These are phyloP conservation scores for Helicorthomorpha holstii DNA, from an alignment of 1,140 invertebrate species.

Conservation along the genomic window DNA sequence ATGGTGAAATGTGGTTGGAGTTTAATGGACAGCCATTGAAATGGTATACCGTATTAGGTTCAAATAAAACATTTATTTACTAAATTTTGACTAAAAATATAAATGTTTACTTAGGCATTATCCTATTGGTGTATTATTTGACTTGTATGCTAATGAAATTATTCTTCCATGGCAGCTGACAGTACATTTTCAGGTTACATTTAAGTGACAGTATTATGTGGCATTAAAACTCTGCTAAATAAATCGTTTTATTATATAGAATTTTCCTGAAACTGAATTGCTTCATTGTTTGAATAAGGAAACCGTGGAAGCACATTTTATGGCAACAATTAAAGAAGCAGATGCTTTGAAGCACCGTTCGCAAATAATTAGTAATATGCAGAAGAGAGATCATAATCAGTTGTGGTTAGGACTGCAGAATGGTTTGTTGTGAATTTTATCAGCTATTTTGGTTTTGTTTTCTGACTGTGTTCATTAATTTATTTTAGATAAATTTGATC, in stretches of 20 bases:
- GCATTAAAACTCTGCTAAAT: slow-evolving; percentile 3
- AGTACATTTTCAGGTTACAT: slow-evolving; percentile 55
- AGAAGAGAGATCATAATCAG: slow-evolving; percentile 93
- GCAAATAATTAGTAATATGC: slow-evolving; percentile 83
- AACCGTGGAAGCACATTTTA: slow-evolving; percentile 77
- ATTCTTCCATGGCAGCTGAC: slow-evolving; percentile 81
- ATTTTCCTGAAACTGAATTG: slow-evolving; percentile 32
- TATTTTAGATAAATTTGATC: slow-evolving; percentile 87
- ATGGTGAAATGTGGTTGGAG: slow-evolving; percentile 88
- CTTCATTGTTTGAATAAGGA: slow-evolving; percentile 46
- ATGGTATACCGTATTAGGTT: too few species aligned
- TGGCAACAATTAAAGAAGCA: slow-evolving; percentile 93
- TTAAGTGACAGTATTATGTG: slow-evolving; percentile 1
- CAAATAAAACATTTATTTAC: too few species aligned
- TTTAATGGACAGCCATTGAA: slow-evolving; percentile 81
- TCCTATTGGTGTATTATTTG: slow-evolving; percentile 87
- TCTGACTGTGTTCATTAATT: slow-evolving; percentile 7
- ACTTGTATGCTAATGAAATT: slow-evolving; percentile 53
- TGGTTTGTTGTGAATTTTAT: slow-evolving; percentile 33
- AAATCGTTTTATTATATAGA: slow-evolving; percentile 17
- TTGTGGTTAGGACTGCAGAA: slow-evolving; percentile 87
- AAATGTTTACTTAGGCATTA: slow-evolving; percentile 48
- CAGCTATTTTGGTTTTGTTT: neutral
- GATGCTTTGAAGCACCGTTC: slow-evolving; percentile 89
- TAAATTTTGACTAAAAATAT: too few species aligned